Evolutionary conservation across 2,888 invertebrate species (phyloP).

Genomic region (Caenorhabditis sp.): DNA sequence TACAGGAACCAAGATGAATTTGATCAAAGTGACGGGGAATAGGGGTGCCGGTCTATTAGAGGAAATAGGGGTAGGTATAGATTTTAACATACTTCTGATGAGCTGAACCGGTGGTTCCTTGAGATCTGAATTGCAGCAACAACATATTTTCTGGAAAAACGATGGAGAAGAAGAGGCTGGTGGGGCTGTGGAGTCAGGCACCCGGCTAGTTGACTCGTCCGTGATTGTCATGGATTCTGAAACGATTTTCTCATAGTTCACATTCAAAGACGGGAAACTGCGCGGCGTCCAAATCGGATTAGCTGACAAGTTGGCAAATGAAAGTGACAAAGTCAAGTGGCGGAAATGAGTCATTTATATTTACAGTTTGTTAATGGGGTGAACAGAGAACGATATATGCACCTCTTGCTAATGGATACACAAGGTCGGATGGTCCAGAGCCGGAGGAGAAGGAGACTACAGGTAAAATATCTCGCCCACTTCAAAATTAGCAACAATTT

Average conservation of each 20-base stretch:
- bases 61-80: no score
- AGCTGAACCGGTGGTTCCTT: constrained; percentile 65
- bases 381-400: constrained; percentile 9
- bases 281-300: constrained; percentile 50
- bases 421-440: background rate
- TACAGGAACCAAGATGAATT: no score
- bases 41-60: no score
- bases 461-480: constrained; percentile 45
- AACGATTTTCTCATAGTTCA: constrained; percentile 19
- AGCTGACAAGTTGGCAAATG: constrained; percentile 52
- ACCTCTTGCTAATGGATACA: background rate
- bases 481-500: constrained; percentile 65
- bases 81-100: constrained; percentile 50
- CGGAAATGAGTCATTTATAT: constrained; percentile 53
- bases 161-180: constrained; percentile 48
- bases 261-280: constrained; percentile 11
- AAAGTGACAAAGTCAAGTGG: constrained; percentile 62
- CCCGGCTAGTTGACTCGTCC: constrained; percentile 54
- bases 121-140: constrained; percentile 47
- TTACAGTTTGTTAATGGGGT: constrained; percentile 23
- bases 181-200: constrained; percentile 26
- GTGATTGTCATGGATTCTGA: constrained; percentile 59
- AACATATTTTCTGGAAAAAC: constrained; percentile 54
- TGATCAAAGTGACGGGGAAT: no score
- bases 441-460: constrained; percentile 7